phyloP scores from a whole-genome alignment of 2,888 invertebrate genomes.

The Heteropelma amictum region DNA sequence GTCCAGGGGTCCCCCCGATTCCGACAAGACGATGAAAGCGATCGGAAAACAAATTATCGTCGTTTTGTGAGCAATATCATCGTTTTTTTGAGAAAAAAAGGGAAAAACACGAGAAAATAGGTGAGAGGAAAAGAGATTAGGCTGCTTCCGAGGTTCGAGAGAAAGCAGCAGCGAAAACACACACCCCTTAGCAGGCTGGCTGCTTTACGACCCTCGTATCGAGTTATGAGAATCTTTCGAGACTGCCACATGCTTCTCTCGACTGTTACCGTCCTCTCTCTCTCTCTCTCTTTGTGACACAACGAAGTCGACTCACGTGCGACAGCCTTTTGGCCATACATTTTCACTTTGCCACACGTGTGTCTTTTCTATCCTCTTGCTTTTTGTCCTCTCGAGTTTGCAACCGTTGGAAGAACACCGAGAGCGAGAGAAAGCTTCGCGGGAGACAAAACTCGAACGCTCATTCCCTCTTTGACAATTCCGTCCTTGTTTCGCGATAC shows the following conservation, averaged over 20 bases:
- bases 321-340: conserved; percentile 67
- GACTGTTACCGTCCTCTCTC: conserved; percentile 53
- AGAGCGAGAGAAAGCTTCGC: conserved; percentile 7
- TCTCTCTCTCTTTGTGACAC: conserved; percentile 38
- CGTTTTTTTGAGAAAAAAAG: background rate
- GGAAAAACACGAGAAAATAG: background rate
- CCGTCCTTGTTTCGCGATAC: conserved; percentile 55
- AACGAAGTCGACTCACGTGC: conserved; percentile 56
- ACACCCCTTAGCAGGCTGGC: conserved; percentile 32
- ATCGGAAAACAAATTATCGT: no score
- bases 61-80: no score
- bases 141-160: background rate
- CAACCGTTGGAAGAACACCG: conserved; percentile 60
- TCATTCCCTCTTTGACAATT: conserved; percentile 50
- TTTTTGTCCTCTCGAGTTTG: conserved; percentile 69
- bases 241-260: conserved; percentile 58
- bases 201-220: conserved; percentile 64
- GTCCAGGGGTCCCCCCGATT: no score
- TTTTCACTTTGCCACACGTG: conserved; percentile 78
- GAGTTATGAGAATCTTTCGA: conserved; percentile 74
- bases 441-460: conserved; percentile 43
- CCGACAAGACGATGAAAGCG: no score
- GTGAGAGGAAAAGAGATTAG: conserved; percentile 23
- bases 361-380: conserved; percentile 57
- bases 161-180: conserved; percentile 4